A percentile compares a stretch with the other conserved stretches of the same genome.
phyloP scores from a whole-genome alignment of 1,140 invertebrate genomes.

The Psix sp. region DNA sequence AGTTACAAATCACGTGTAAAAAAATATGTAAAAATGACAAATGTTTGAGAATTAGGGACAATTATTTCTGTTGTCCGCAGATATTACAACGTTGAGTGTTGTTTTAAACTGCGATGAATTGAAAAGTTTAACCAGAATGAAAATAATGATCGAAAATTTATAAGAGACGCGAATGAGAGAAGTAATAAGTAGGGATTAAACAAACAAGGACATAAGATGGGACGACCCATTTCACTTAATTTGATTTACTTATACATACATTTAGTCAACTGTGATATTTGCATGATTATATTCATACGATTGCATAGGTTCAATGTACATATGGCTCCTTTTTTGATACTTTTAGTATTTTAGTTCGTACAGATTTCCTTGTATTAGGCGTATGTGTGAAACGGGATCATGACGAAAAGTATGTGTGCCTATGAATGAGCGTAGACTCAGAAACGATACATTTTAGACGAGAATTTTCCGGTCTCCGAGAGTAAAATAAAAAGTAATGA shows the following conservation, averaged over 20 bases:
- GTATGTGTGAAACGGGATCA: conserved; percentile 34
- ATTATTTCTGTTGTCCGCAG: conserved; percentile 40
- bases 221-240: conserved; percentile 36
- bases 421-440: conserved; percentile 49
- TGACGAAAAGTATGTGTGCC: conserved; percentile 59
- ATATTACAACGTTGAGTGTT: conserved; percentile 51
- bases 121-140: conserved; percentile 3
- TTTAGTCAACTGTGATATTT: conserved; percentile 62
- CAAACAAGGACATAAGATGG: too few relatives aligned
- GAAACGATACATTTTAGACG: conserved; percentile 47
- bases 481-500: conserved; percentile 14
- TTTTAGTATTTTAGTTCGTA: conserved; percentile 24
- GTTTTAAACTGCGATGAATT: conserved; percentile 48
- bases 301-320: conserved; percentile 54
- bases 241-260: conserved; percentile 46
- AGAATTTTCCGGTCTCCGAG: conserved; percentile 32
- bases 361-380: conserved; percentile 22
- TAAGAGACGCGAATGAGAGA: too few relatives aligned
- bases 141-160: conserved; percentile 3
- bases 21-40: conserved; percentile 37
- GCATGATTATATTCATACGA: conserved; percentile 50
- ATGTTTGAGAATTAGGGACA: conserved; percentile 23
- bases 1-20: conserved; percentile 29
- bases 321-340: conserved; percentile 48
- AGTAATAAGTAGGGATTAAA: too few relatives aligned